A percentile compares a stretch with the other conserved stretches of the same genome.
phyloP scores from a whole-genome alignment of 2,888 invertebrate species.

The Sarcophaga variegata region DNA sequence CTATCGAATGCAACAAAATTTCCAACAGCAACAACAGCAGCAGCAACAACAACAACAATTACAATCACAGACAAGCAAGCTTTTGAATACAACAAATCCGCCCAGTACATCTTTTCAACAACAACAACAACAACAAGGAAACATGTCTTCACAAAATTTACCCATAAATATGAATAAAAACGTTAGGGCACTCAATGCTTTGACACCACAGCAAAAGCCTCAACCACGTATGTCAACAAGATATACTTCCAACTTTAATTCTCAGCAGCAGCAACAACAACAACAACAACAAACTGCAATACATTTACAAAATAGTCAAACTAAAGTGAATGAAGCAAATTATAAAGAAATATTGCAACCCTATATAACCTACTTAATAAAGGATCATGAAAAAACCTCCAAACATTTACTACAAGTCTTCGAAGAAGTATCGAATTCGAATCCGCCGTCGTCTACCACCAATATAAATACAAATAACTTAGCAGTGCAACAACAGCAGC shows the following conservation, averaged over 20 bases:
- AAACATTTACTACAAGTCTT: slow-evolving; percentile 56
- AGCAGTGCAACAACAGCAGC: neutral
- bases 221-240: slow-evolving; percentile 33
- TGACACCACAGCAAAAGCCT: slow-evolving; percentile 16
- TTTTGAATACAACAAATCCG: neutral
- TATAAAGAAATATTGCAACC: slow-evolving; percentile 54
- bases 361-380: slow-evolving; percentile 55
- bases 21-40: neutral
- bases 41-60: neutral
- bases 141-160: slow-evolving; percentile 7
- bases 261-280: neutral
- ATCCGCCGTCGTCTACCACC: neutral
- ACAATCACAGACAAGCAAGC: slow-evolving; percentile 6
- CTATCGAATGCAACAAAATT: slow-evolving; percentile 41
- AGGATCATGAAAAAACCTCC: slow-evolving; percentile 62
- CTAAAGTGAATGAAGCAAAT: slow-evolving; percentile 41
- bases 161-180: slow-evolving; percentile 32
- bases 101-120: slow-evolving; percentile 5
- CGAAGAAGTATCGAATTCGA: slow-evolving; percentile 51
- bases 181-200: neutral
- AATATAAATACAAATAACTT: neutral
- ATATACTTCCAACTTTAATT: slow-evolving; percentile 11
- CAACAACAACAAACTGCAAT: neutral
- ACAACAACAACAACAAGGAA: slow-evolving; percentile 30
- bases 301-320: neutral